A percentile compares a stretch with the other conserved stretches of the same genome.
Conservation (phyloP, 2,888 invertebrate species). For the Trissonchulus sp. region DNA sequence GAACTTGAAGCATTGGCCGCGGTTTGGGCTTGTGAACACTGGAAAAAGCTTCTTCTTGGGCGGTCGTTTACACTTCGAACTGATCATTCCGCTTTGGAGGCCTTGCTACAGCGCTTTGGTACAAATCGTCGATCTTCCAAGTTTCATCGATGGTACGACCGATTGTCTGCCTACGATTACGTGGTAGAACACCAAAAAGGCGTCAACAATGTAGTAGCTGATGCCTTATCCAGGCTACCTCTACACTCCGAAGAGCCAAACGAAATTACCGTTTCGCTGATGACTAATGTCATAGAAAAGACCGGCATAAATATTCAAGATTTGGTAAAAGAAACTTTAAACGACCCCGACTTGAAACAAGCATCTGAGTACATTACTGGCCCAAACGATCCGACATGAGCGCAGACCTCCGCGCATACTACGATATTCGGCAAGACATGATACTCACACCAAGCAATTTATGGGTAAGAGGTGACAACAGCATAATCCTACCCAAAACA, state of each 20-base stretch:
- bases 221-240: neutral
- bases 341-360: too few species aligned
- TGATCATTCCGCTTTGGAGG: slow-evolving; percentile 52
- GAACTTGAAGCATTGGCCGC: slow-evolving; percentile 47
- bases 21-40: slow-evolving; percentile 51
- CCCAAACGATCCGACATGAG: too few species aligned
- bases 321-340: too few species aligned
- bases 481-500: slow-evolving; percentile 14
- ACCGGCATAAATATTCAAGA: too few species aligned
- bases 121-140: neutral
- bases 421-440: too few species aligned
- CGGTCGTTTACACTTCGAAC: slow-evolving; percentile 51
- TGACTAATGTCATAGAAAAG: too few species aligned
- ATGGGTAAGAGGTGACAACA: neutral
- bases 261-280: too few species aligned
- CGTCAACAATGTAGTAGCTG: neutral
- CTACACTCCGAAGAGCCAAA: too few species aligned
- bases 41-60: slow-evolving; percentile 51
- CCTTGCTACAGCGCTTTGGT: neutral
- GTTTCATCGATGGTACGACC: neutral
- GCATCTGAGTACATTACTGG: too few species aligned
- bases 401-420: too few species aligned
- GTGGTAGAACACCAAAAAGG: neutral
- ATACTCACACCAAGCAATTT: too few species aligned
- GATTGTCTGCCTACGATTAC: slow-evolving; percentile 10